Base-by-base conservation (phyloP, 2,113 vertebrate genomes). In the Dicentrarchus labrax region DNA sequence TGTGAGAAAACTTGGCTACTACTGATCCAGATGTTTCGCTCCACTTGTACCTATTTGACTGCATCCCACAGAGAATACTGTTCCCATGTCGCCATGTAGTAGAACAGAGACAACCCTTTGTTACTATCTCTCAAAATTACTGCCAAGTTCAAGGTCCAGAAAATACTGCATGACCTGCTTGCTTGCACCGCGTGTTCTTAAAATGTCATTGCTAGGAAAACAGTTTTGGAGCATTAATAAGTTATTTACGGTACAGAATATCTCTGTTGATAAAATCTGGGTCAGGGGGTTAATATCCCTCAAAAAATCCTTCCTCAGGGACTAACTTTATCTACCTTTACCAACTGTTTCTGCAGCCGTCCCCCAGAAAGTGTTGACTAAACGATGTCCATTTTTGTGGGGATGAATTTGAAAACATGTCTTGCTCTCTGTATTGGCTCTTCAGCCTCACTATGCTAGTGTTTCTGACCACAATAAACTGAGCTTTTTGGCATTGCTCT, bases 11-110 rank as follows among this genome's bases (percentile, higher is more conserved):
- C 21, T 39, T 75, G 69, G 80, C 48, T 50, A 36, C 54, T 21
- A 72, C 47, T 5, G 21, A 70, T 87, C 78, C 83, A 85, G 80
- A 83, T 85, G 72, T 83, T 88, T 83, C 13, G 4, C 60, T 71
- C n/a, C 11, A 51, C 39, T 62, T 67, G 47, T 24, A 56, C 59
- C 38, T 66, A 24, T 72, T 59, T 50, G 4, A 54, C 51, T 66
- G 47, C 16, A 43, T 50, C 47, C 57, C 21, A 60, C 5, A 53
- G 36, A 45, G 24, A 36, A 8, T 13, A 21, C 36, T 61, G 60
- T 59, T 21, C 59, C 8, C 38, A 48, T 67, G 70, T 11, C 48
- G 30, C 6, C 21, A 47, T 76, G 72, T 17, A 1, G 2, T 16
- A 41, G 6, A 61, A 85, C 45, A 77, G 41, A 62, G 45, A 71